These are phyloP conservation scores for Varecia variegata DNA, from an alignment of 2,797 vertebrate species.

Conservation along the genomic window DNA sequence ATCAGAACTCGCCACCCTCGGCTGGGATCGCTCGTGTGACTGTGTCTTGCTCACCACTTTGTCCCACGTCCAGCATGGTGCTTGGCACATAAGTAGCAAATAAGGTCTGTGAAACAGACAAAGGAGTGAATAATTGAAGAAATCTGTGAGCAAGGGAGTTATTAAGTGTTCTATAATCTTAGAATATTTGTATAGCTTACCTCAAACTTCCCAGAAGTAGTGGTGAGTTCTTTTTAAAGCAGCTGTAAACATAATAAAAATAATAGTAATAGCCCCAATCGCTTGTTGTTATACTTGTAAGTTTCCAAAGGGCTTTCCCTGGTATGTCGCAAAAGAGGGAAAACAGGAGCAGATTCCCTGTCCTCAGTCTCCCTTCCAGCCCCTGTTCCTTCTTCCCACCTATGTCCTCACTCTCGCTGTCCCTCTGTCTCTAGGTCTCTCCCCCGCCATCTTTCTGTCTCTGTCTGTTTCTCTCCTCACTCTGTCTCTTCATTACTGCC, in stretches of 20 bases:
- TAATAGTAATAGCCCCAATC: background rate
- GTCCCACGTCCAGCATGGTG: accelerated
- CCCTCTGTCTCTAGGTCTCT: accelerated
- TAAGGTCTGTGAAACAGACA: background rate
- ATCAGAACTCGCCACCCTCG: background rate
- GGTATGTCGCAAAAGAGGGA: background rate
- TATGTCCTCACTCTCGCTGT: accelerated
- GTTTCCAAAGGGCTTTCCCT: background rate
- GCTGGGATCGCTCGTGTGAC: background rate
- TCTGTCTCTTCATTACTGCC: background rate
- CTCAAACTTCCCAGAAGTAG: background rate
- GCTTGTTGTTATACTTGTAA: background rate
- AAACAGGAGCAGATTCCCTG: accelerated
- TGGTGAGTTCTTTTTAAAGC: background rate
- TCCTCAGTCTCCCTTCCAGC: background rate
- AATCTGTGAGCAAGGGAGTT: background rate
- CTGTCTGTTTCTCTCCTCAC: background rate
- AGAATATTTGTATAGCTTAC: background rate
- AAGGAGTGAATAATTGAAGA: background rate
- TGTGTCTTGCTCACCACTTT: accelerated
- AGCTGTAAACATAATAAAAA: background rate
- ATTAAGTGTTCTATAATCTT: background rate
- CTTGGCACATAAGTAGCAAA: too few species aligned
- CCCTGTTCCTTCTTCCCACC: background rate
- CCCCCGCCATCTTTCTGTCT: accelerated